Conservation (phyloP, 1,140 invertebrate genomes). For the Heliothis virescens region DNA sequence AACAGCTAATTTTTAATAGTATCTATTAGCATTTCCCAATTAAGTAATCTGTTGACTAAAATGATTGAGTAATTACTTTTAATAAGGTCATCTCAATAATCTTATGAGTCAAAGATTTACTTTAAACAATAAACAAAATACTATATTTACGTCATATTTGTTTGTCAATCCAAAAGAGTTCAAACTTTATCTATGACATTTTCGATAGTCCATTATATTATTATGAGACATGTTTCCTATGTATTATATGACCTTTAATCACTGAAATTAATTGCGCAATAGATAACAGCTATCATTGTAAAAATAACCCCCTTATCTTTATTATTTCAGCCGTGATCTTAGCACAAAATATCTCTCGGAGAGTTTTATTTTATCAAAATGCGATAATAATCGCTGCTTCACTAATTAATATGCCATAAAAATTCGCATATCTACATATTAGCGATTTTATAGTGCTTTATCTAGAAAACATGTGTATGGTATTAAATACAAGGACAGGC, state of each 20-base stretch:
- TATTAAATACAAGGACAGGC: no score
- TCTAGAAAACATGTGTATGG: no score
- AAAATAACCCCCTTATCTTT: conserved; percentile 1
- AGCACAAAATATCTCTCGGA: neutral
- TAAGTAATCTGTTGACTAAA: no score
- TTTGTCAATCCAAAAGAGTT: neutral
- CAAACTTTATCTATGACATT: conserved; percentile 3
- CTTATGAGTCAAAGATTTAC: no score
- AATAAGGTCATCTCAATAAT: no score
- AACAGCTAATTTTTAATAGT: no score
- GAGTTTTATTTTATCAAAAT: neutral
- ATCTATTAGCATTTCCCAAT: no score
- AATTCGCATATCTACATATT: no score
- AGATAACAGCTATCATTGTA: neutral
- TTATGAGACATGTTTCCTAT: neutral
- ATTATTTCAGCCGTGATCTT: neutral
- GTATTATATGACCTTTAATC: neutral
- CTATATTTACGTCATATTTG: neutral
- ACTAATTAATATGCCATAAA: neutral
- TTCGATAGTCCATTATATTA: neutral
- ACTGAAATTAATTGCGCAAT: conserved; percentile 7
- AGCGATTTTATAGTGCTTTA: no score
- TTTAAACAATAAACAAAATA: neutral
- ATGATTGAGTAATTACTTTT: no score
- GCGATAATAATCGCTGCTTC: neutral